These are phyloP conservation scores for Manduca sexta DNA, from an alignment of 1,140 invertebrate genomes.

Conservation along the genomic window DNA sequence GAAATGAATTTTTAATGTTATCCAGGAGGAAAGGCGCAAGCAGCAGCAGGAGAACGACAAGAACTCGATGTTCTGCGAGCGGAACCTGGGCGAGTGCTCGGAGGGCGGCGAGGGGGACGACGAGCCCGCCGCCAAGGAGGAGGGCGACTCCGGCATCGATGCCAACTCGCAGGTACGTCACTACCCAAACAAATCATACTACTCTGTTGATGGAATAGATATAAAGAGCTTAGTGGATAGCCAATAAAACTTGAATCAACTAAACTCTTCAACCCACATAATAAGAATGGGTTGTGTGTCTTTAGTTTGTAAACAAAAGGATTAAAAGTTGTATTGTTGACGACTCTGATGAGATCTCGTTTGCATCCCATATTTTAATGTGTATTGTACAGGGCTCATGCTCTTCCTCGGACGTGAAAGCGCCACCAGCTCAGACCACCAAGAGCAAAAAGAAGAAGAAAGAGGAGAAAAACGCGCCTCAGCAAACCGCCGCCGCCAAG, in stretches of 20 bases:
- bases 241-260: no score
- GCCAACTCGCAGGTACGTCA: slow-evolving; percentile 81
- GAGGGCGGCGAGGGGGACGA: slow-evolving; percentile 78
- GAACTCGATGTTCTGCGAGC: slow-evolving; percentile 82
- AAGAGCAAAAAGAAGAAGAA: slow-evolving; percentile 85
- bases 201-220: no score
- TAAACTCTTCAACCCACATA: no score
- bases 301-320: no score
- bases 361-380: no score
- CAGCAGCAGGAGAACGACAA: slow-evolving; percentile 84
- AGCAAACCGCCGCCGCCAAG: slow-evolving; percentile 38
- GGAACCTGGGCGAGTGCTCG: slow-evolving; percentile 78
- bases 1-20: no score
- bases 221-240: no score
- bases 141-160: slow-evolving; percentile 90
- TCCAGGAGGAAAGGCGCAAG: slow-evolving; percentile 67
- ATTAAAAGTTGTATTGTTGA: no score
- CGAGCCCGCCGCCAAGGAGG: slow-evolving; percentile 77
- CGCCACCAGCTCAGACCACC: slow-evolving; percentile 45
- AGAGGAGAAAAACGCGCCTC: slow-evolving; percentile 74
- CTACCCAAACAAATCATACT: no score
- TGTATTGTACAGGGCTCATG: slow-evolving; percentile 88
- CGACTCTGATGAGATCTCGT: no score
- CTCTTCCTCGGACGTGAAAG: slow-evolving; percentile 81
- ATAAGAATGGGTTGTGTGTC: no score